A percentile compares a stretch with the other conserved stretches of the same genome.
phyloP scores from a whole-genome alignment of 2,113 vertebrate genomes.

The Cololabis saira region DNA sequence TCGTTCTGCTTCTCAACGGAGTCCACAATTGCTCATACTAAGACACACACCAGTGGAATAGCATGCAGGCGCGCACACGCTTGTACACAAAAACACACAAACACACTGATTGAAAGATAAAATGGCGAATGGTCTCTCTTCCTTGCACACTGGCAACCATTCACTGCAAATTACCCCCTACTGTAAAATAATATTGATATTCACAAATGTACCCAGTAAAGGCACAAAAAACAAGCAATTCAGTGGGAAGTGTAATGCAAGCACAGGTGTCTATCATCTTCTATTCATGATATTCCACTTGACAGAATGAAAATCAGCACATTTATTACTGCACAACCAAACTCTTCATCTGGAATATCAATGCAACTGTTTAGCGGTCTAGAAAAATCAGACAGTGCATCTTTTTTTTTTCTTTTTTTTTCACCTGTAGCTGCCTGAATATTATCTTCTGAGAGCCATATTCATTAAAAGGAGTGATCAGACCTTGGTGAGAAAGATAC shows the following conservation, averaged over 20 bases:
- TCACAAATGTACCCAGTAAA: slow-evolving; percentile 57
- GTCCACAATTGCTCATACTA: slow-evolving; percentile 26
- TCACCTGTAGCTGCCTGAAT: slow-evolving; percentile 38
- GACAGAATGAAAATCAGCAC: slow-evolving; percentile 29
- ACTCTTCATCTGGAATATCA: slow-evolving; percentile 43
- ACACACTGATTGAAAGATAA: slow-evolving; percentile 71
- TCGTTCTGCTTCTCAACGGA: slow-evolving; percentile 51
- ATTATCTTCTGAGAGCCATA: slow-evolving; percentile 41
- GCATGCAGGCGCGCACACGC: slow-evolving; percentile 5
- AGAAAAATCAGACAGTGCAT: slow-evolving; percentile 43
- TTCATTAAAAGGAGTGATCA: slow-evolving; percentile 57
- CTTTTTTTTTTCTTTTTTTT: slow-evolving; percentile 10
- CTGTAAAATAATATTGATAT: slow-evolving; percentile 73
- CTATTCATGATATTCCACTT: slow-evolving; percentile 45
- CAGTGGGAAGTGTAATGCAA: slow-evolving; percentile 37
- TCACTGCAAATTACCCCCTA: slow-evolving; percentile 69
- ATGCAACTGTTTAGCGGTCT: slow-evolving; percentile 25
- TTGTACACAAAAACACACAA: slow-evolving; percentile 13
- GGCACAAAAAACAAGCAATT: slow-evolving; percentile 22
- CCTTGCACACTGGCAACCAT: slow-evolving; percentile 66
- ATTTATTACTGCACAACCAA: slow-evolving; percentile 34
- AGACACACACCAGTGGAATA: slow-evolving; percentile 4
- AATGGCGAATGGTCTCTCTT: slow-evolving; percentile 64
- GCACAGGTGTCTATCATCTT: slow-evolving; percentile 53
- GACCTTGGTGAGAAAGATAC: slow-evolving; percentile 54